A percentile compares a stretch with the other conserved stretches of the same genome.
These are phyloP conservation scores for Manduca sexta DNA, from an alignment of 1,140 invertebrate genomes.

Conservation along the genomic window DNA sequence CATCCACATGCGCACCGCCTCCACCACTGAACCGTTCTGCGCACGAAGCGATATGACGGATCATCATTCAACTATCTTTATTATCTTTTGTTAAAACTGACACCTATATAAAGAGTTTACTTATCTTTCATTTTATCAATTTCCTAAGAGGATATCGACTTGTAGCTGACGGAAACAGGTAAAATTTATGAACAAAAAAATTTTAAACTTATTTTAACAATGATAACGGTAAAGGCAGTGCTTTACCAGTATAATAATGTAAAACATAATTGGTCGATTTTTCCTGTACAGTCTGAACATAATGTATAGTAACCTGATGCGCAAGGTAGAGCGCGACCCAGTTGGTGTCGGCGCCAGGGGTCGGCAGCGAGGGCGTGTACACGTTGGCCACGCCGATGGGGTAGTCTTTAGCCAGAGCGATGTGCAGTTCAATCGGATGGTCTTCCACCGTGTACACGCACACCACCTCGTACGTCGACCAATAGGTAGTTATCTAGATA, in stretches of 20 bases:
- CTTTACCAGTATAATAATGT: too few relatives aligned
- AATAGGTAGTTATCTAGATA: not conserved
- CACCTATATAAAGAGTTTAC: too few relatives aligned
- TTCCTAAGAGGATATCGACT: too few relatives aligned
- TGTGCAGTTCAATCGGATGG: conserved; percentile 22
- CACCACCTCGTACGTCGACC: conserved; percentile 23
- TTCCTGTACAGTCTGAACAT: not conserved
- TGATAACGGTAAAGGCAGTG: too few relatives aligned
- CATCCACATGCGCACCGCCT: conserved; percentile 41
- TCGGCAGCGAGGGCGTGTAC: conserved; percentile 3
- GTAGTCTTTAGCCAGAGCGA: conserved; percentile 27
- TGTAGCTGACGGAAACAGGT: too few relatives aligned
- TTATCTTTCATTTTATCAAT: too few relatives aligned
- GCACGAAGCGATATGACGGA: not conserved
- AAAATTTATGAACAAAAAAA: too few relatives aligned
- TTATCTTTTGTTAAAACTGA: not conserved
- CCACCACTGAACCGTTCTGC: conserved; percentile 39
- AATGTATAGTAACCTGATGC: conserved; percentile 26
- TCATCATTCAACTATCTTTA: not conserved
- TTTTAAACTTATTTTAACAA: too few relatives aligned
- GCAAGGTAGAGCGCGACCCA: conserved; percentile 35
- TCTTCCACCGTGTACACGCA: conserved; percentile 28
- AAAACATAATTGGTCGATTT: not conserved
- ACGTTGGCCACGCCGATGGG: conserved; percentile 22
- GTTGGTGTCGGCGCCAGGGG: conserved; percentile 12